Conservation (phyloP, 2,888 invertebrate genomes). For the Thysanoteuthis rhombus region DNA sequence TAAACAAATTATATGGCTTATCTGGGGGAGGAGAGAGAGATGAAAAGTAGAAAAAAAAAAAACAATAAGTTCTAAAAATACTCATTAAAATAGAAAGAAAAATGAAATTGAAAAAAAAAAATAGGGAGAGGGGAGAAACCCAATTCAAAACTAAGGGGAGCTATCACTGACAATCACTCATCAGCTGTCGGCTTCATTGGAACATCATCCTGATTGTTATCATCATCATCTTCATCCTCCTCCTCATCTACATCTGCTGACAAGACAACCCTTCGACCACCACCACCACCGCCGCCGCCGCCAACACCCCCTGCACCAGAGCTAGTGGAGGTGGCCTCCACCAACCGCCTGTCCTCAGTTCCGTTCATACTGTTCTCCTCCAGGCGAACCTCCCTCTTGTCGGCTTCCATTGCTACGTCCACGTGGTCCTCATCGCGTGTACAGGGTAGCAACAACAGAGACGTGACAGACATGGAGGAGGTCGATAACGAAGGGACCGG, state of each 20-base stretch:
- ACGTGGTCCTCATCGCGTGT: neutral
- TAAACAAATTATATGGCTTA: no score
- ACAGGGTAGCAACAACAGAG: neutral
- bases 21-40: no score
- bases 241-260: neutral
- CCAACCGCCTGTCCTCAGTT: constrained; percentile 29
- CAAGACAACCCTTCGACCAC: neutral
- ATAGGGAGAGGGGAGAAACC: neutral
- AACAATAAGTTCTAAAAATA: no score
- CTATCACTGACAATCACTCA: neutral
- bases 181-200: constrained; percentile 24
- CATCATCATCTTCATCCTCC: neutral
- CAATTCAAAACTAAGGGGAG: neutral
- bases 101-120: neutral
- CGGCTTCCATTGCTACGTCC: constrained; percentile 29
- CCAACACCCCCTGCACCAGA: neutral
- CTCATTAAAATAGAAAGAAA: neutral
- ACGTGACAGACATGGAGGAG: neutral
- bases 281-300: neutral
- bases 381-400: constrained; percentile 35
- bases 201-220: neutral
- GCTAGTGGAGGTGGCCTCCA: constrained; percentile 31
- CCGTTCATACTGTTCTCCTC: constrained; percentile 19
- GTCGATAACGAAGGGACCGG: neutral
- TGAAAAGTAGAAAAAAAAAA: no score